A percentile compares a stretch with the other conserved stretches of the same genome.
phyloP scores from a whole-genome alignment of 2,113 vertebrate genomes.

The Acanthochromis polyacanthus region DNA sequence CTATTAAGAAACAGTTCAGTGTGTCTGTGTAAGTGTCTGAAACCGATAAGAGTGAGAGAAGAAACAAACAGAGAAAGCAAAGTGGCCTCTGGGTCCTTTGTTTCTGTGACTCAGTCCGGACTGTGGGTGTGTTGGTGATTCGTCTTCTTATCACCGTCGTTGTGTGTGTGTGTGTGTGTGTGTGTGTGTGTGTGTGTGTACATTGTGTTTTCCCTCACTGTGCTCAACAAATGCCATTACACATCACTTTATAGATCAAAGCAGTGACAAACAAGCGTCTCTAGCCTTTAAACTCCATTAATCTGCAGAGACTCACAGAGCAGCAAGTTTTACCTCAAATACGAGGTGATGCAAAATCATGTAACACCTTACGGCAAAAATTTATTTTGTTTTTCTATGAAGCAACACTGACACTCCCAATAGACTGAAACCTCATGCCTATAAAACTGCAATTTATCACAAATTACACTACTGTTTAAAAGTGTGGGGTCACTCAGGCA shows the following conservation, averaged over 20 bases:
- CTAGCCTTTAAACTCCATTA: too few relatives aligned
- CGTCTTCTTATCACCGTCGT: slow-evolving; percentile 15
- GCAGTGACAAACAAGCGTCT: not conserved
- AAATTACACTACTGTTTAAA: too few relatives aligned
- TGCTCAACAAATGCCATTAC: slow-evolving; percentile 6
- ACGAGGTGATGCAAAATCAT: too few relatives aligned
- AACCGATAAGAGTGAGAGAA: slow-evolving; percentile 19
- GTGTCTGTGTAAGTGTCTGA: not conserved
- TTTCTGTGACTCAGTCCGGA: slow-evolving; percentile 55
- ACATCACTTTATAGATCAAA: slow-evolving; percentile 15
- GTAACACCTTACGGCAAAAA: too few relatives aligned
- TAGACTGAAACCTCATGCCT: too few relatives aligned
- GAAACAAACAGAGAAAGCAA: slow-evolving; percentile 33
- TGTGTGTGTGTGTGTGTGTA: slow-evolving; percentile 17
- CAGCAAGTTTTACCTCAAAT: too few relatives aligned
- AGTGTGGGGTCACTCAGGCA: too few relatives aligned
- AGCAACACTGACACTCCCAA: too few relatives aligned
- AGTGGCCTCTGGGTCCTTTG: slow-evolving; percentile 39
- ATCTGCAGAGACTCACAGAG: too few relatives aligned
- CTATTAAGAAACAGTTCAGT: not conserved
- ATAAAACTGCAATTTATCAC: too few relatives aligned
- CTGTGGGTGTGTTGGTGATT: slow-evolving; percentile 52
- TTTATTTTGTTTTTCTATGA: too few relatives aligned
- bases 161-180: not conserved
- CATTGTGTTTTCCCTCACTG: not conserved